Base-by-base conservation (phyloP, 2,888 invertebrate genomes). In the Aporophyla nigra region DNA sequence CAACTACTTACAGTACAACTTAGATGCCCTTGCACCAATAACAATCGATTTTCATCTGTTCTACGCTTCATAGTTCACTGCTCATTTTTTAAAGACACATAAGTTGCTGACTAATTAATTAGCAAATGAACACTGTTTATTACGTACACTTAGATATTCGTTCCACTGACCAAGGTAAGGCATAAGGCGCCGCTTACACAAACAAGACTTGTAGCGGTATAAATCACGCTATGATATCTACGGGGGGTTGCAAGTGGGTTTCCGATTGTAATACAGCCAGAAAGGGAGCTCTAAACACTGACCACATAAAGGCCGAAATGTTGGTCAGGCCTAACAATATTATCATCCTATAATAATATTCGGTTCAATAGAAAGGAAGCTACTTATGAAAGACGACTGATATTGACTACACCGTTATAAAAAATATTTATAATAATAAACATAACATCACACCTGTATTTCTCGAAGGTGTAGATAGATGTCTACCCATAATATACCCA, bases 101-200 rank as follows among this genome's bases (percentile, higher is more conserved):
- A 24, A 19, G 19, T 68, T 68, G 21, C 56, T 43, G 12, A 61
- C 21, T 46, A n/a, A 27, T 16, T 69, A 70, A 61, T n/a, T 62
- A 19, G 46, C n/a, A 61, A 61, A 6, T 61, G n/a, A 12, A 16
- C 33, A 62, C 6, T 61, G 27, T n/a, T 16, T n/a, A 10, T n/a
- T 10, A 46, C 46, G n/a, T 27, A 19, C 54, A 40, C 19, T 27
- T 16, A 54, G 10, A n/a, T 54, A 65, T 65, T 46, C 10, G 16
- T 33, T 16, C 61, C 21, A 33, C 10, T n/a, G n/a, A 16, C 16
- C 6, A 27, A 10, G 21, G 24, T 56, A 24, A 43, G 24, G 0
- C 49, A 7, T 24, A 19, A 33, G 12, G 21, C 14, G n/a, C 12
- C 21, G 2, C 21, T n/a, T 21, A 33, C n/a, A 19, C 9, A n/a